Base-by-base conservation (phyloP, 2,797 vertebrate species). In the Brachyalestes nurse region DNA sequence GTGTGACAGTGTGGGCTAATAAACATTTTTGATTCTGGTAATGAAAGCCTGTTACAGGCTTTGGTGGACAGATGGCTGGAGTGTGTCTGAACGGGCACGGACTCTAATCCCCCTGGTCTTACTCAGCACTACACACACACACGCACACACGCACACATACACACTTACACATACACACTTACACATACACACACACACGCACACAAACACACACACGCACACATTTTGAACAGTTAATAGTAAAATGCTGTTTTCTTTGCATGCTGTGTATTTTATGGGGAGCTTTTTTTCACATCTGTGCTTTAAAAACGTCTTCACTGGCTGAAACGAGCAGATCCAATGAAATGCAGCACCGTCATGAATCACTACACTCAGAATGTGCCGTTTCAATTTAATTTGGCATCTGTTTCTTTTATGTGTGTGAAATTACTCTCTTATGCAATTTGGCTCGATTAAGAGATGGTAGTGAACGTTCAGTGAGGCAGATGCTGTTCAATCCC, bases 331-430 rank as follows among this genome's bases (percentile, higher is more conserved):
- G 58, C 58, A 61, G 58, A 61, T 40, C 40, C 40, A 38, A 7
- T 65, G 25, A 65, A 40, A 65, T 3, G 14, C n/a, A 17, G 14
- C 28, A 14, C 12, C 2, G 28, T 17, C 25, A 4, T 65, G 62
- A 65, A 65, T 65, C 62, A 38, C 62, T 17, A 34, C 14, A 62
- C 60, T 34, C 60, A 14, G 14, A 62, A 25, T 28, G 23, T 45
- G 65, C 65, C 40, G 8, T 67, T 67, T 42, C 17, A 45, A 12
- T 67, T 67, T 67, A 42, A 65, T 38, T 65, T 65, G 62, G 64
- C 69, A 69, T 25, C 64, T 78, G 40, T 45, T 78, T 57, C 65
- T 57, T 78, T 70, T 78, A 69, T 70, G 53, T 69, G 62, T 40
- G 40, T 6, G 62, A 65, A 38, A 57, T 61, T 2, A 61, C 58